These are phyloP conservation scores for Danaus plexippus DNA, from an alignment of 1,140 invertebrate genomes.

Conservation along the genomic window DNA sequence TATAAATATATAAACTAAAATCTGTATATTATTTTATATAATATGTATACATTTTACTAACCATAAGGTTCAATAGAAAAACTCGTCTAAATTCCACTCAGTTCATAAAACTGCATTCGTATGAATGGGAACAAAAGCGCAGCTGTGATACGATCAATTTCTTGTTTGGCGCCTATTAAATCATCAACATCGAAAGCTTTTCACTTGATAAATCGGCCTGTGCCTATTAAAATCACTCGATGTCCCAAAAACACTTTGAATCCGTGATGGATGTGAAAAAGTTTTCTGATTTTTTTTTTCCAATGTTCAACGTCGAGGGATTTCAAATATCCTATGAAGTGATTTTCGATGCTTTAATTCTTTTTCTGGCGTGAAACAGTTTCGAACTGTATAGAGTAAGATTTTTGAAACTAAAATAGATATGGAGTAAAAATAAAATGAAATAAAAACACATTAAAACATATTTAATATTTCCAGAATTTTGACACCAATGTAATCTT, in stretches of 20 bases:
- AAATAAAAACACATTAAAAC: too few relatives aligned
- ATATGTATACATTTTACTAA: too few relatives aligned
- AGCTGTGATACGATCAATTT: slow-evolving; percentile 19
- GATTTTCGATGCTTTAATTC: slow-evolving; percentile 25
- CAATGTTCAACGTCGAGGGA: slow-evolving; percentile 16
- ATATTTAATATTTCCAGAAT: too few relatives aligned
- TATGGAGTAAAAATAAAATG: too few relatives aligned
- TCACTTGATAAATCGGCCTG: slow-evolving; percentile 23
- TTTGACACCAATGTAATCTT: too few relatives aligned
- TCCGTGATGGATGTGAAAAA: slow-evolving; percentile 26
- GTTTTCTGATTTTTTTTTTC: slow-evolving; percentile 27
- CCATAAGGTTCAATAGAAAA: too few relatives aligned
- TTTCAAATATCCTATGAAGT: slow-evolving; percentile 24
- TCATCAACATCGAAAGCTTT: slow-evolving; percentile 21
- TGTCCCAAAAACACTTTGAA: slow-evolving; percentile 28
- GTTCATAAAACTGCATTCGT: not conserved
- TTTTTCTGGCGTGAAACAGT: slow-evolving; percentile 17
- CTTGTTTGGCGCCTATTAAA: slow-evolving; percentile 26
- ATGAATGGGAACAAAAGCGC: slow-evolving; percentile 13
- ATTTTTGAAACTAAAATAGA: not conserved
- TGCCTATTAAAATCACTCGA: slow-evolving; percentile 26
- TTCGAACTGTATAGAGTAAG: slow-evolving; percentile 15
- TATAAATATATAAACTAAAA: too few relatives aligned
- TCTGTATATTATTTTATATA: too few relatives aligned
- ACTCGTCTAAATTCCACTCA: too few relatives aligned